These are phyloP conservation scores for Hyles euphorbiae DNA, from an alignment of 1,140 invertebrate species.

Conservation along the genomic window DNA sequence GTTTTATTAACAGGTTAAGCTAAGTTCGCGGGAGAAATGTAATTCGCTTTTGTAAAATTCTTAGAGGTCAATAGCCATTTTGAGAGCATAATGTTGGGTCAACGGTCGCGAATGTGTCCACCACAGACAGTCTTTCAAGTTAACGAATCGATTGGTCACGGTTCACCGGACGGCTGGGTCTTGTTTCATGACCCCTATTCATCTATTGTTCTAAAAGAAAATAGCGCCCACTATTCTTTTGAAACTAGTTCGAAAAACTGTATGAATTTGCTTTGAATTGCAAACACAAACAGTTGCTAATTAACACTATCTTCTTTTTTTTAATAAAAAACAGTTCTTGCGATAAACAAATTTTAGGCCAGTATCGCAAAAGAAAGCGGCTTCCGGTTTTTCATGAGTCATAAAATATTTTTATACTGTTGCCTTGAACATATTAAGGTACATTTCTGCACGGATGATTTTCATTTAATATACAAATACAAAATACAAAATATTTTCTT, in stretches of 20 bases:
- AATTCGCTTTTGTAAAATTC: conserved; percentile 32
- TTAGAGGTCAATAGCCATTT: conserved; percentile 48
- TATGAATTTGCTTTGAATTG: no score
- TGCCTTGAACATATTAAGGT: no score
- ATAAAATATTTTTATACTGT: no score
- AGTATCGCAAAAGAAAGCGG: no score
- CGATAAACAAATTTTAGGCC: no score
- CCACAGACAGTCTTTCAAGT: conserved; percentile 39
- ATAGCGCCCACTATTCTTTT: background rate
- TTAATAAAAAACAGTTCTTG: no score
- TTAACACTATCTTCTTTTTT: no score
- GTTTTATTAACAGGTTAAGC: background rate
- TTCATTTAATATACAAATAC: no score
- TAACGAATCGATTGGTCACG: conserved; percentile 49
- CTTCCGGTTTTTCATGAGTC: no score
- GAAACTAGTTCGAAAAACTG: background rate
- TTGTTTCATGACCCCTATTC: conserved; percentile 9
- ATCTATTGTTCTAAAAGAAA: background rate
- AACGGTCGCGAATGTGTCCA: conserved; percentile 34
- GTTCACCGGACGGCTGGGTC: conserved; percentile 26
- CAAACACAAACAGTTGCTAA: no score
- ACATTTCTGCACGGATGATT: no score
- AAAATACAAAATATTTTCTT: no score
- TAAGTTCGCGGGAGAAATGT: background rate
- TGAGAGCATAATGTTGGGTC: conserved; percentile 6